A percentile compares a stretch with the other conserved stretches of the same genome.
Conservation (phyloP, 2,113 vertebrate species). For the Pycnonotus jocosus region DNA sequence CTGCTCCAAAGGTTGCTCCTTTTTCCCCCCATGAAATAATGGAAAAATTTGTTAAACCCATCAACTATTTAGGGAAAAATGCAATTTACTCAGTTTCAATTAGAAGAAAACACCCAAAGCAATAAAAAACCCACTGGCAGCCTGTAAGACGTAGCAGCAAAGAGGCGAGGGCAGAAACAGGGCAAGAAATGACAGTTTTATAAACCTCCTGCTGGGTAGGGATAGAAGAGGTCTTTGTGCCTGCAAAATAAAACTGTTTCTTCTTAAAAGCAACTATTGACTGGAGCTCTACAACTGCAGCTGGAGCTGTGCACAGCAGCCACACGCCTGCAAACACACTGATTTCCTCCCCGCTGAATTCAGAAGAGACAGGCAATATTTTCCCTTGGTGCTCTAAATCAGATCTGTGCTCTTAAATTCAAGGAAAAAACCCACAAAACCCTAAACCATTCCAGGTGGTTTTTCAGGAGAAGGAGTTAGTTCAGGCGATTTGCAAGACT, state of each 20-base stretch:
- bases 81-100: neutral
- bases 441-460: neutral
- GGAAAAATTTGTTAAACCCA: neutral
- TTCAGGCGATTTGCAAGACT: neutral
- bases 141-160: neutral
- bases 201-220: neutral
- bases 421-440: no score
- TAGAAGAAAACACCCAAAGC: neutral
- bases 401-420: neutral
- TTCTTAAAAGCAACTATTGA: neutral
- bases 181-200: conserved; percentile 16
- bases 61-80: neutral
- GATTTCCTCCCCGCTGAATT: neutral
- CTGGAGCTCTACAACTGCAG: neutral
- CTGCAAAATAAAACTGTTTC: neutral
- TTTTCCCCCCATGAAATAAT: neutral
- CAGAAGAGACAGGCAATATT: neutral
- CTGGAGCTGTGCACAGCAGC: neutral
- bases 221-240: conserved; percentile 6
- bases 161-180: conserved; percentile 2
- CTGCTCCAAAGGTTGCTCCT: neutral
- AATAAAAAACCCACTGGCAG: neutral
- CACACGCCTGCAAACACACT: neutral
- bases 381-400: neutral
- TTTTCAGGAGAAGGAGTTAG: neutral